Base-by-base conservation (phyloP, 2,113 vertebrate genomes). In the Sardina pilchardus region DNA sequence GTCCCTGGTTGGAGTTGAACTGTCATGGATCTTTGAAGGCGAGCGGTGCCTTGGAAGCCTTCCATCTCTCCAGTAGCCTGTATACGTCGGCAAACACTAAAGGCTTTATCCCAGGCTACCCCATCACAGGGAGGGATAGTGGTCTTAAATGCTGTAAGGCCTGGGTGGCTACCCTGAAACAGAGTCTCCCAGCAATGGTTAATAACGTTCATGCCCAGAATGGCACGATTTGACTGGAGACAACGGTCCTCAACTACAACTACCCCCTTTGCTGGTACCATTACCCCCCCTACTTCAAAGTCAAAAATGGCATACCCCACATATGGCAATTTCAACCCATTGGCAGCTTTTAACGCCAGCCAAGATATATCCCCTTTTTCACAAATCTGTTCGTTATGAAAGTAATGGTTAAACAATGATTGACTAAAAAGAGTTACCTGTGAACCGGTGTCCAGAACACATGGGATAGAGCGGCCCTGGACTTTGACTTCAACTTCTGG, bases 381-480 rank as follows among this genome's bases (percentile, higher is more conserved):
- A 17, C 19, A 36, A 14, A 14, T 43, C 10, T 26, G 30, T 6
- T 24, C 44, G 3, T 26, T n/a, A 10, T 30, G 24, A 2, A 87
- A n/a, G 1, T 47, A 84, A 4, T 80, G 47, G 34, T 81, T 34
- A 30, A 87, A 80, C 7, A 87, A 59, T 0, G 67, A 9, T 4
- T 81, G 3, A 44, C 86, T 84, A 44, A 87, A 81, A 3, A 87
- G 12, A 0, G 82, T 87, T 36, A 81, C 86, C 81, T 87, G 71
- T 0, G 82, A 84, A 24, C 82, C 82, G 6, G 86, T 87, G 34
- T 87, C 86, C 2, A 84, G 12, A 1, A 87, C 1, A 24, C 86
- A 84, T 1, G 82, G 81, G 14, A 86, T 17, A 4, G 75, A 50
- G 1, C 12, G n/a, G 16, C 86, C 53, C 1, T 43, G 8, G 3